Evolutionary conservation across 2,888 invertebrate genomes (phyloP), one percentile per base, ranked within the genome.

Genomic region (Limenitis camilla): DNA sequence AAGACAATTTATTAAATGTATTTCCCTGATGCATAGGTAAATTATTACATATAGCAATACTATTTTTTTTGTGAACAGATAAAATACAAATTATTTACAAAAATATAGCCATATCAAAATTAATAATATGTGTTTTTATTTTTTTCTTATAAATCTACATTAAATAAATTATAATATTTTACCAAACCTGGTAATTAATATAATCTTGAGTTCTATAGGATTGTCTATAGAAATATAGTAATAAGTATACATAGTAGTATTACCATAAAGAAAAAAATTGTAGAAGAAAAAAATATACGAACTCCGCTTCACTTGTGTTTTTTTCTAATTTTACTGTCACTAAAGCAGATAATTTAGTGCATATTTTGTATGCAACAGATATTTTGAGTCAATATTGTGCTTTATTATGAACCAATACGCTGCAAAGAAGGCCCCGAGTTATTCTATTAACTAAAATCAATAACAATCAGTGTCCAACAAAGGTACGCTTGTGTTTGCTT

Each of bases 401-500:
- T 70, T 64, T 81, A 87, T 79, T 86, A 88, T 86, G 87, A 79
- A 76, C 78, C 77, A 78, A 77, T 74, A 74, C 72, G 78, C 71
- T 64, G 72, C 69, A 61, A 74, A 73, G 72, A 77, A 79, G 75
- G 76, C 74, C 78, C 71, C 72, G 74, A 78, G 84, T 86, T 80
- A 76, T 77, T 80, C 73, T 80, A 78, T 75, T 75, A 77, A 81
- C 79, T 87, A 87, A 88, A 87, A 88, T 88, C 88, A 81, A 88
- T 88, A 88, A 79, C 79, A 85, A 83, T 82, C 85, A 78, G 78
- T 80, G 81, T 80, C 80, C 81, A 87, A 87, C 87, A 88, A 88
- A 88, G 88, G 88, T 88, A 88, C 86, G 87, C 88, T 88, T 55
- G 78, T 87, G 85, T 86, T 85, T 84, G 85, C 81, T 78, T 82